These are phyloP conservation scores for Harpagoxenus sublaevis DNA, from an alignment of 2,888 invertebrate genomes.

Conservation along the genomic window DNA sequence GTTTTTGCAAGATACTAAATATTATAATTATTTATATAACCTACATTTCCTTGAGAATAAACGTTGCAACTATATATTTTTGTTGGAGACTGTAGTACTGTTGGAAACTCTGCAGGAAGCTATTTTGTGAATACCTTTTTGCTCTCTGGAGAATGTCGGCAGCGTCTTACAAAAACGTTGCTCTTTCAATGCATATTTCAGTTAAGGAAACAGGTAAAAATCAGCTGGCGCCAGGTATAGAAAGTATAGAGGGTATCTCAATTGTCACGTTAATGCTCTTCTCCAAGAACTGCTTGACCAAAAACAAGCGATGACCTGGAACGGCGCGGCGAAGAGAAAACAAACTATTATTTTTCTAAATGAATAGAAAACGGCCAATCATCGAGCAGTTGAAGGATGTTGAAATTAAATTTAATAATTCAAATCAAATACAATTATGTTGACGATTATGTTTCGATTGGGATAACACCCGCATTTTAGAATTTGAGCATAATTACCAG, in stretches of 20 bases:
- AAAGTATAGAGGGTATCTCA: not conserved
- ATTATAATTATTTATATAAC: conserved; percentile 1
- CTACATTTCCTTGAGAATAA: not conserved
- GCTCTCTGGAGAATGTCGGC: not conserved
- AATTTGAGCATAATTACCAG: too few species aligned
- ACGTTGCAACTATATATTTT: not conserved
- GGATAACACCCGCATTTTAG: too few species aligned
- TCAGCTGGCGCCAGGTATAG: not conserved
- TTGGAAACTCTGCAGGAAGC: not conserved
- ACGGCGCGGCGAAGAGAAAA: not conserved
- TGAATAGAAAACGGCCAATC: too few species aligned
- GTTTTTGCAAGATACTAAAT: not conserved
- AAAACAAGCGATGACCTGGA: not conserved
- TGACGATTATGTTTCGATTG: too few species aligned
- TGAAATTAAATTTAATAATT: too few species aligned
- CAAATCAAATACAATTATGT: too few species aligned
- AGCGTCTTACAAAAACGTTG: not conserved
- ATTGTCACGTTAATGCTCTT: conserved; percentile 1
- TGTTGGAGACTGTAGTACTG: not conserved
- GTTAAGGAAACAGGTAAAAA: conserved; percentile 14
- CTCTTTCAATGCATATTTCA: not conserved
- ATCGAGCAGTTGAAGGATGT: too few species aligned
- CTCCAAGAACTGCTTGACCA: conserved; percentile 4
- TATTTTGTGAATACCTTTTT: conserved; percentile 1
- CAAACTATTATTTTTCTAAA: not conserved